Evolutionary conservation across 2,888 invertebrate species (phyloP).

Genomic region (Drosophila neoperkinsi): DNA sequence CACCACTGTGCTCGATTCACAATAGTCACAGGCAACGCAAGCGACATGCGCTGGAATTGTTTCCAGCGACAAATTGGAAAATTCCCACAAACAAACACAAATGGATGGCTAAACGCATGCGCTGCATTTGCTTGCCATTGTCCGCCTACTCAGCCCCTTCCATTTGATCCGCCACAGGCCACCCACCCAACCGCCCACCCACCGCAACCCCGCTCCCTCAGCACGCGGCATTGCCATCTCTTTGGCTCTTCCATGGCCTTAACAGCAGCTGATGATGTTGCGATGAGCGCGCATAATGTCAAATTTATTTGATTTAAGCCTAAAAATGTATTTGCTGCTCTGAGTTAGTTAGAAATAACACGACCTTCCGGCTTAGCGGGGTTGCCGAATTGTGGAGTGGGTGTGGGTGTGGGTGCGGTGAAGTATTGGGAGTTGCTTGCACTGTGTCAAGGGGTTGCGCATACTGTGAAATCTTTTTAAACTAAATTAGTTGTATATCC

Average conservation of each 20-base stretch:
- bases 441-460: not conserved
- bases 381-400: not conserved
- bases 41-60: constrained; percentile 74
- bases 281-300: constrained; percentile 62
- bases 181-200: not conserved
- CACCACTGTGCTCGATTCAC: constrained; percentile 53
- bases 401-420: not conserved
- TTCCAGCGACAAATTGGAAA: constrained; percentile 48
- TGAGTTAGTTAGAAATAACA: constrained; percentile 10
- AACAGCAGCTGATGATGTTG: constrained; percentile 68
- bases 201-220: not conserved
- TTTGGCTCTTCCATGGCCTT: constrained; percentile 27
- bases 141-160: not conserved
- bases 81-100: constrained; percentile 61
- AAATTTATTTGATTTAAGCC: constrained; percentile 53
- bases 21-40: constrained; percentile 49
- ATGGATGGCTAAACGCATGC: constrained; percentile 53
- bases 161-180: not conserved
- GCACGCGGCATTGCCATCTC: not conserved
- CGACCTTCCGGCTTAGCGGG: constrained; percentile 5
- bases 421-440: not conserved
- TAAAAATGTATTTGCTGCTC: constrained; percentile 18
- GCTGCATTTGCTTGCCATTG: constrained; percentile 28
- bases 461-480: not conserved
- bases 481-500: not conserved